Evolutionary conservation across 1,140 invertebrate genomes (phyloP), one percentile per base, ranked within the genome.

Genomic region (Nomia melanderi): DNA sequence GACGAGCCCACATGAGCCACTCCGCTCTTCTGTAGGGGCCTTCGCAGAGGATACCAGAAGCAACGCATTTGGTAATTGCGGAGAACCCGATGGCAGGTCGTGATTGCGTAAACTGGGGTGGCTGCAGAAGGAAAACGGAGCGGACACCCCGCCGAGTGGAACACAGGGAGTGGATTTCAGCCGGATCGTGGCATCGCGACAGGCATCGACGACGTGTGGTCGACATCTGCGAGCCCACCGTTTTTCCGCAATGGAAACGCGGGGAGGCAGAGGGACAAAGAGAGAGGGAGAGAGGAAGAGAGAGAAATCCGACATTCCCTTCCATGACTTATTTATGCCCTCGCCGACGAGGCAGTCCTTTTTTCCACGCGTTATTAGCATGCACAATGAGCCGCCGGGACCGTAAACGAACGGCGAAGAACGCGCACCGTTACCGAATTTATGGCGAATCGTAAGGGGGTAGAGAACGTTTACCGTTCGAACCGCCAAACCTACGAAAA

Each of bases 151-250:
- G 66, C 23, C 11, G 84, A 50, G 84, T 62, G 36, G 4, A 79
- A 79, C 39, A 82, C 39, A 79, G 64, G 31, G 77, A 81, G 50
- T 59, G 71, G 33, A 81, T 84, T 78, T 81, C 78, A 77, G 17
- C 0, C 25, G 27, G 50, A 56, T 73, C 70, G 53, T 74, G 36
- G 11, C 75, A 31, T 71, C 33, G 59, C 31, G 6, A 31, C 29
- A 14, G 56, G 29, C 69, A 56, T 62, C 44, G 25, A 60, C 66
- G 78, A 62, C 66, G 78, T 66, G 75, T 84, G 76, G 76, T 63
- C 72, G 69, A 85, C 82, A 85, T 85, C 83, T 85, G 83, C 75
- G 79, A 39, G 74, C 44, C 66, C 53, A 33, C 31, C 67, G 59
- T 78, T 81, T 84, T 78, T 77, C 79, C 71, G 82, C 82, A 79